Percentiles rank a stretch among this genome's conserved stretches.
Evolutionary conservation across 2,113 vertebrate genomes (phyloP).

Genomic region (Paracyprichromis sp.): DNA sequence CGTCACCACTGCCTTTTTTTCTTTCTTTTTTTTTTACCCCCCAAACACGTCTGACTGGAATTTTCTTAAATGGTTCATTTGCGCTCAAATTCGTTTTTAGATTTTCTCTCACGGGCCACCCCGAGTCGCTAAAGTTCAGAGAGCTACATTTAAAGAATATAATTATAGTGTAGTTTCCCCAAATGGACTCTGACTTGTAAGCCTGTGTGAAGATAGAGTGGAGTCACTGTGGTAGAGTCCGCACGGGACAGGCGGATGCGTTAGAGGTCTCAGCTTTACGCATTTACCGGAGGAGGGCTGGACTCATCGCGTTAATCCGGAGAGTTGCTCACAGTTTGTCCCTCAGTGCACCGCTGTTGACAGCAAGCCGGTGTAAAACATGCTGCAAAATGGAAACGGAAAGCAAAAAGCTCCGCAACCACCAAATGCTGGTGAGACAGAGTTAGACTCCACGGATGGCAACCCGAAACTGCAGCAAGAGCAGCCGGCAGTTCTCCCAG

Average conservation of each 20-base stretch:
- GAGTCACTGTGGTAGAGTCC: background rate
- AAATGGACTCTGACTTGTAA: background rate
- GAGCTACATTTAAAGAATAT: background rate
- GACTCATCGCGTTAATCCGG: background rate
- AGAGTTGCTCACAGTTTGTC: background rate
- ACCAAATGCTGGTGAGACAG: constrained; percentile 30
- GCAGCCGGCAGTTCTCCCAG: background rate
- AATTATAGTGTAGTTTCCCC: background rate
- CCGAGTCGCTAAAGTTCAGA: background rate
- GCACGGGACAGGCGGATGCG: background rate
- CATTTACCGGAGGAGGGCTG: background rate
- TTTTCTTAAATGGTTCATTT: background rate
- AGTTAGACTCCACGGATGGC: background rate
- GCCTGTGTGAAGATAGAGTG: background rate
- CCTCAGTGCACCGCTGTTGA: background rate
- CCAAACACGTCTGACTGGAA: background rate
- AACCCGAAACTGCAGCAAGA: background rate
- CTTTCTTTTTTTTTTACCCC: background rate
- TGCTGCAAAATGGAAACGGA: constrained; percentile 70
- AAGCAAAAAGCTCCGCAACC: constrained; percentile 32
- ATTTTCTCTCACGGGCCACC: background rate
- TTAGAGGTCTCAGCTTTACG: background rate
- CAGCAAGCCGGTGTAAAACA: constrained; percentile 26
- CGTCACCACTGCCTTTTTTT: background rate
- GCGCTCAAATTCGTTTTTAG: background rate